phyloP scores from a whole-genome alignment of 2,797 vertebrate species.

The Mallotus villosus region DNA sequence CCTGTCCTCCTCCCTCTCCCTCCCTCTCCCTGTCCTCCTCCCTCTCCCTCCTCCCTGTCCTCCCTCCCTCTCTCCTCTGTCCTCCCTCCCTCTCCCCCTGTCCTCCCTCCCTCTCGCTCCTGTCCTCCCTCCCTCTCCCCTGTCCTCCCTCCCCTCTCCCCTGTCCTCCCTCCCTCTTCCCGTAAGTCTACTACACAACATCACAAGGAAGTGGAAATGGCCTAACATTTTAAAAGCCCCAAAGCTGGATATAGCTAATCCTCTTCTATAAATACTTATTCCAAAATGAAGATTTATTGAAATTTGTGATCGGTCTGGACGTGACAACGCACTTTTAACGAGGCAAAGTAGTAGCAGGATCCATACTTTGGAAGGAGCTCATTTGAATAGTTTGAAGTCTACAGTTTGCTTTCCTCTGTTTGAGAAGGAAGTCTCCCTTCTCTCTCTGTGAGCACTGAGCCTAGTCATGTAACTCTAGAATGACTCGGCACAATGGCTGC shows the following conservation, averaged over 20 bases:
- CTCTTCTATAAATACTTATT: background rate
- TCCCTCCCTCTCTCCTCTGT: too few species aligned
- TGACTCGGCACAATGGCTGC: background rate
- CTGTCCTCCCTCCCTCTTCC: too few species aligned
- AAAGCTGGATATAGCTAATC: background rate
- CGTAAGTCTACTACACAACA: background rate
- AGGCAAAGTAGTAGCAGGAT: background rate
- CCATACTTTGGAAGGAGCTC: constrained; percentile 34
- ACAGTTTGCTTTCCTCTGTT: background rate
- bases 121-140: too few species aligned
- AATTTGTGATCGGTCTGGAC: background rate
- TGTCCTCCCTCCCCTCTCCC: background rate
- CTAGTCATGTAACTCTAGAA: background rate
- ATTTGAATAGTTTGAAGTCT: background rate
- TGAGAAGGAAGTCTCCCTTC: constrained; percentile 36
- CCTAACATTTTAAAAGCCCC: background rate
- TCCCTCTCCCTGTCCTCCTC: too few species aligned
- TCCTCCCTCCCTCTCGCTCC: too few species aligned
- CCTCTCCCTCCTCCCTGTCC: too few species aligned
- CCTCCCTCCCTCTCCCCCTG: too few species aligned
- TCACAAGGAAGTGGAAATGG: background rate
- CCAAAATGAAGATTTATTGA: background rate
- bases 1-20: too few species aligned
- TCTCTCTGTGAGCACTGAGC: constrained; percentile 3
- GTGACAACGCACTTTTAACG: background rate